Evolutionary conservation across 2,888 invertebrate genomes (phyloP), one percentile per base, ranked within the genome.

Genomic region (Tinea pellionella): DNA sequence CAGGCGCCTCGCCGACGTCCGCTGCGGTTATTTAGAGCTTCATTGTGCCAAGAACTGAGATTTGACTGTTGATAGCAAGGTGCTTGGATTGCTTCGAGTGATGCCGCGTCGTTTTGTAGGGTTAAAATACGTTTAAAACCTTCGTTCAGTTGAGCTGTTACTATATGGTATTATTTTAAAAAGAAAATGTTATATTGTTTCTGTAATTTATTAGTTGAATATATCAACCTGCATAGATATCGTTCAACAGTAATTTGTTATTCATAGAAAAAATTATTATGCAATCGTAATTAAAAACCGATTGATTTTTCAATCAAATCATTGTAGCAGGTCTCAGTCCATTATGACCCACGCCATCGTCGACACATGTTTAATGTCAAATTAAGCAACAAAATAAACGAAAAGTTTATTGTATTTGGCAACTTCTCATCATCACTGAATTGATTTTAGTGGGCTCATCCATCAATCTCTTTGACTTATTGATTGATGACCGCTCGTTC

Each of bases 391-490:
- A 74, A 78, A 65, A 64, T 63, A 65, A 64, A 64, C 63, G 61
- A 61, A 62, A 56, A 58, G 53, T 58, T 62, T 62, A 65, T 63
- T 62, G 62, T 64, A 64, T 65, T 65, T 65, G 64, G 64, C 64
- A 80, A 78, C 75, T 78, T 74, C 76, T 78, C 80, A 83, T 81
- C 79, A 74, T 68, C 66, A 70, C 71, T 65, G 75, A 79, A 84
- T 83, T 82, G 80, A 79, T 83, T 86, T 78, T 75, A 73, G 70
- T 62, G 71, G 29, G 68, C 67, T 66, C 76, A 74, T 80, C 75
- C 77, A 87, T 87, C 80, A 85, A 80, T 85, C 82, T 78, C 66
- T 69, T 70, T 76, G 81, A 82, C 77, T 83, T 73, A 75, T 81
- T 84, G 86, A 85, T 86, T 84, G 75, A 85, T 86, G 80, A 80